Percentiles rank a stretch among this genome's conserved stretches.
Evolutionary conservation across 2,888 invertebrate genomes (phyloP).

Genomic region (Anagyrus pseudococci): DNA sequence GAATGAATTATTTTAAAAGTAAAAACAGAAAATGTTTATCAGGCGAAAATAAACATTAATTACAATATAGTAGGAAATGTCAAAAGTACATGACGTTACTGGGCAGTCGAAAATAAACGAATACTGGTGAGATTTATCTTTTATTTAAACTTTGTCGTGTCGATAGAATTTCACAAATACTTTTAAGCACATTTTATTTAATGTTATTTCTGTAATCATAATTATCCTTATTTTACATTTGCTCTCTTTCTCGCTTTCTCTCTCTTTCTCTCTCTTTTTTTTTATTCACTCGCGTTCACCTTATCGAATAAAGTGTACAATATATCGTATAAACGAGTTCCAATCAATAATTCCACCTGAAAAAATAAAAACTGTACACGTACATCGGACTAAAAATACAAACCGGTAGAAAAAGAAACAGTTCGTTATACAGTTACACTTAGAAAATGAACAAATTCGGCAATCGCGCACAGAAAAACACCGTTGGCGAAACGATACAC

Average conservation of each 20-base stretch:
- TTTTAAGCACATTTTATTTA: slow-evolving; percentile 37
- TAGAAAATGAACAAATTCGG: background rate
- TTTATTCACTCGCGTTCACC: too few species aligned
- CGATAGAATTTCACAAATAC: slow-evolving; percentile 39
- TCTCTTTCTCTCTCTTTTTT: too few species aligned
- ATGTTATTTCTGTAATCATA: slow-evolving; percentile 13
- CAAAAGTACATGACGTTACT: background rate
- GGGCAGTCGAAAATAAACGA: slow-evolving; percentile 5
- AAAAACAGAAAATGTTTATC: background rate
- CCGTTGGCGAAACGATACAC: slow-evolving; percentile 12
- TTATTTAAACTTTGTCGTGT: slow-evolving; percentile 36
- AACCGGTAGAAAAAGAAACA: slow-evolving; percentile 6
- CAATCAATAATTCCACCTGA: slow-evolving; percentile 13
- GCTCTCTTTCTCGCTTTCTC: slow-evolving; percentile 4
- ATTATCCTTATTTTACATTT: slow-evolving; percentile 36
- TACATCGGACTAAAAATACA: slow-evolving; percentile 16
- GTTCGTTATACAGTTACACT: slow-evolving; percentile 7
- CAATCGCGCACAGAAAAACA: slow-evolving; percentile 5
- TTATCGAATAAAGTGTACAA: slow-evolving; percentile 28
- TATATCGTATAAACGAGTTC: slow-evolving; percentile 26
- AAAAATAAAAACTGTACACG: slow-evolving; percentile 32
- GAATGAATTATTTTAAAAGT: background rate
- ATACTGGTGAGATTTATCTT: slow-evolving; percentile 27
- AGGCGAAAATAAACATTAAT: background rate
- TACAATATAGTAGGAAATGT: background rate